Evolutionary conservation across 2,888 invertebrate species (phyloP).

Genomic region (Chloromyia formosa): DNA sequence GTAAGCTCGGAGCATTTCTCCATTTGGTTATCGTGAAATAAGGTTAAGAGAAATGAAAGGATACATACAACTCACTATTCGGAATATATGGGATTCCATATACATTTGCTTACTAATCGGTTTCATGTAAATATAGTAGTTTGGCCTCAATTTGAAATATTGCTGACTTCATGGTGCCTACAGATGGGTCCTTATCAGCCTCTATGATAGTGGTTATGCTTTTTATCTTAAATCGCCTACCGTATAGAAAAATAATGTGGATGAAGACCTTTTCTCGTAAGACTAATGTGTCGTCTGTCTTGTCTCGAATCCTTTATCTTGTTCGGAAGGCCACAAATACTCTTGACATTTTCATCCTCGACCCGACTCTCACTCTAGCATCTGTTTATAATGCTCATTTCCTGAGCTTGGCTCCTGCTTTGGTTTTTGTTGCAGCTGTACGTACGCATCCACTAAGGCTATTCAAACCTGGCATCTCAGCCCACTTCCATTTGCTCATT

Average conservation of each 20-base stretch:
- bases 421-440: no score
- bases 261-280: background rate
- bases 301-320: background rate
- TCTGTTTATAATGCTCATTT: background rate
- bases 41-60: constrained; percentile 18
- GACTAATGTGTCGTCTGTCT: constrained; percentile 7
- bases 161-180: constrained; percentile 33
- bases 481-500: background rate
- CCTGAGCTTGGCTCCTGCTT: background rate
- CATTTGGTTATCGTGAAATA: background rate
- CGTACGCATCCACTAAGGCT: background rate
- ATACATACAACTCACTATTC: background rate
- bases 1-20: background rate
- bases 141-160: constrained; percentile 32
- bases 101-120: constrained; percentile 24
- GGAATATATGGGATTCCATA: background rate
- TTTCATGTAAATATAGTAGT: constrained; percentile 28
- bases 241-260: constrained; percentile 22
- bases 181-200: constrained; percentile 24
- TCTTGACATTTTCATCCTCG: constrained; percentile 7
- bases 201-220: constrained; percentile 14
- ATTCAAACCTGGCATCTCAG: background rate
- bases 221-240: background rate
- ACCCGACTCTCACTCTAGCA: background rate
- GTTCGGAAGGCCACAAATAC: background rate